Percentiles rank a stretch among this genome's conserved stretches.
Conservation (phyloP, 2,888 invertebrate genomes). For the Colostygia pectinataria region DNA sequence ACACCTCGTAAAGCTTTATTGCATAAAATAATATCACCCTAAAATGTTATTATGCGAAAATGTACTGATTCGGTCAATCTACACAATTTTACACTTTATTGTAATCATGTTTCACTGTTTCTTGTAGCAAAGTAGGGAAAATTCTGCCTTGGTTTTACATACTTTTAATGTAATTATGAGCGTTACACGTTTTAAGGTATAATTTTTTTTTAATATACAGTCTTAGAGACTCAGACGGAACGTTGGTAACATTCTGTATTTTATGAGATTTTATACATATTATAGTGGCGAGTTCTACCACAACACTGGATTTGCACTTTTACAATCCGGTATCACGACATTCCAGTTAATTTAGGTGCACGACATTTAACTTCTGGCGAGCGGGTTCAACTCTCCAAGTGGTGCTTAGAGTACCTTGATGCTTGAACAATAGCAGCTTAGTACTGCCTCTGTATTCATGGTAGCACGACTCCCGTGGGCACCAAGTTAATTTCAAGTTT, state of each 20-base stretch:
- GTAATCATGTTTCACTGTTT: too few species aligned
- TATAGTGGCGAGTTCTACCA: background rate
- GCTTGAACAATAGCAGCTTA: slow-evolving; percentile 43
- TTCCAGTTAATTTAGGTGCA: slow-evolving; percentile 29
- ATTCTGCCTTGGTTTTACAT: too few species aligned
- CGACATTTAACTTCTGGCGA: slow-evolving; percentile 31
- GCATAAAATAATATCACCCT: too few species aligned
- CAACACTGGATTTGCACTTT: slow-evolving; percentile 9
- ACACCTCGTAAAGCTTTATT: too few species aligned
- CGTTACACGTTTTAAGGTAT: too few species aligned
- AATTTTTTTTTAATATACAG: too few species aligned
- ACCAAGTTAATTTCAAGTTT: slow-evolving; percentile 78
- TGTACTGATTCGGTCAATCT: too few species aligned
- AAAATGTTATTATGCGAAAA: too few species aligned
- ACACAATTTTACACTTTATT: too few species aligned
- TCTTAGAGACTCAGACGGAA: too few species aligned
- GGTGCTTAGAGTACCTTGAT: slow-evolving; percentile 36
- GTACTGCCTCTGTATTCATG: slow-evolving; percentile 46
- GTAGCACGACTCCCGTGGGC: slow-evolving; percentile 55
- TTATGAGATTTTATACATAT: background rate
- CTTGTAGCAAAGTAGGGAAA: too few species aligned
- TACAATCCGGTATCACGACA: slow-evolving; percentile 9
- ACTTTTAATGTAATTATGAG: too few species aligned
- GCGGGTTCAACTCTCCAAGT: slow-evolving; percentile 34
- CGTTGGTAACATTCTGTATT: background rate